Conservation (phyloP, 2,797 vertebrate species). For the Tokudaia muenninki region DNA sequence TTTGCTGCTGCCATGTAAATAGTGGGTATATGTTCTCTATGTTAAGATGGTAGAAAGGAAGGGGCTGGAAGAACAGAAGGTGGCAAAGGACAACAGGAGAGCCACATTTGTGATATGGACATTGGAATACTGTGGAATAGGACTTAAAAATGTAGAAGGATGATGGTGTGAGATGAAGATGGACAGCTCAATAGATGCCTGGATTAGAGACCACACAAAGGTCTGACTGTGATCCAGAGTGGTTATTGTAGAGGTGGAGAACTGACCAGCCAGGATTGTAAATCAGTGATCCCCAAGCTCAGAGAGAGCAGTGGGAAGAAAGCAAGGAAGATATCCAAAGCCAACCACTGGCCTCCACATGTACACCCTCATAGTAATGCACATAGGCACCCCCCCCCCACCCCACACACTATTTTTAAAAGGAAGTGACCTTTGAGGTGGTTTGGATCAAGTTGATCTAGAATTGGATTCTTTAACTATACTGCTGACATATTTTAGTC, state of each 20-base stretch:
- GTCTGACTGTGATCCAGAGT: neutral
- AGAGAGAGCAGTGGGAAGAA: neutral
- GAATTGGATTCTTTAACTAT: neutral
- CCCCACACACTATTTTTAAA: neutral
- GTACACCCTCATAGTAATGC: neutral
- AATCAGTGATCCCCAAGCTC: neutral
- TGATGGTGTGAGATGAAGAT: neutral
- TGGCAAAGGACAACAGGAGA: neutral
- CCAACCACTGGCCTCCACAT: neutral
- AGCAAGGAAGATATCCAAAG: neutral
- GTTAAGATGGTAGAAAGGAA: neutral
- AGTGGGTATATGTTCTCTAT: neutral
- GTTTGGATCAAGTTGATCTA: neutral
- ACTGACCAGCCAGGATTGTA: neutral
- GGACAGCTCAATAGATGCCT: neutral
- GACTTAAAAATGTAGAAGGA: neutral
- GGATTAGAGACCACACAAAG: neutral
- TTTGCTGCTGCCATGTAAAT: neutral
- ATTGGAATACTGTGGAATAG: neutral
- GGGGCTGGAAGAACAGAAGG: neutral
- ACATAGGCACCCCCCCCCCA: neutral
- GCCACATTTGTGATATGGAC: neutral
- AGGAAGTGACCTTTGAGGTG: neutral
- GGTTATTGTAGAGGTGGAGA: neutral
- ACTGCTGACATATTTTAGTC: neutral